A percentile compares a stretch with the other conserved stretches of the same genome.
Conservation (phyloP, 2,797 vertebrate genomes). For the Anableps anableps region DNA sequence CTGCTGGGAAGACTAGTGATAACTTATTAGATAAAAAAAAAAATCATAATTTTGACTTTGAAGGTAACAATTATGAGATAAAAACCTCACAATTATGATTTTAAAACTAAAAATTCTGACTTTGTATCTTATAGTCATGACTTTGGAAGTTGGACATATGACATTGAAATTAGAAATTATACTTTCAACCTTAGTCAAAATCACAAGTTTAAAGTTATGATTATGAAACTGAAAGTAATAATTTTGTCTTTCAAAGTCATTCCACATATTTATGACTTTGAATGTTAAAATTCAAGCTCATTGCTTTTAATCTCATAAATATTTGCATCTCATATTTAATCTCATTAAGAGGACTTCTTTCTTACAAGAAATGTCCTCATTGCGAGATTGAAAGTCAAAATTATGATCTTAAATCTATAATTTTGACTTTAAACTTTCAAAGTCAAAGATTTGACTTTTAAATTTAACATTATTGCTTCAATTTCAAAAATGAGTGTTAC, state of each 20-base stretch:
- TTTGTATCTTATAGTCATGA: neutral
- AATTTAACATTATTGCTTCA: no score
- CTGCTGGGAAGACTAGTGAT: no score
- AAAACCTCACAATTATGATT: no score
- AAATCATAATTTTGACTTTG: no score
- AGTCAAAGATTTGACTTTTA: neutral
- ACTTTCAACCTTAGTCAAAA: neutral
- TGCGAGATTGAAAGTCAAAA: neutral
- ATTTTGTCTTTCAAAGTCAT: no score
- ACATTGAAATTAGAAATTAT: neutral
- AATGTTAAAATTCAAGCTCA: neutral
- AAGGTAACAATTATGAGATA: no score
- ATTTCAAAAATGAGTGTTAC: no score
- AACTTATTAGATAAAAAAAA: no score
- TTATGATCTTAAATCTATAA: neutral
- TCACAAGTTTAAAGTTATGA: neutral
- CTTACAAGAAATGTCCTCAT: no score
- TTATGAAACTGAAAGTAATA: neutral
- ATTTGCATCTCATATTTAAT: neutral
- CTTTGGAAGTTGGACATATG: neutral
- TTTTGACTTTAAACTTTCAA: neutral
- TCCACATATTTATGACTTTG: neutral
- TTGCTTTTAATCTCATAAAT: no score
- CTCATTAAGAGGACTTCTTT: neutral
- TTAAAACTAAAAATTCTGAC: neutral